Evolutionary conservation across 2,888 invertebrate species (phyloP), one percentile per base, ranked within the genome.

Genomic region (Lasioglossum zephyrum): DNA sequence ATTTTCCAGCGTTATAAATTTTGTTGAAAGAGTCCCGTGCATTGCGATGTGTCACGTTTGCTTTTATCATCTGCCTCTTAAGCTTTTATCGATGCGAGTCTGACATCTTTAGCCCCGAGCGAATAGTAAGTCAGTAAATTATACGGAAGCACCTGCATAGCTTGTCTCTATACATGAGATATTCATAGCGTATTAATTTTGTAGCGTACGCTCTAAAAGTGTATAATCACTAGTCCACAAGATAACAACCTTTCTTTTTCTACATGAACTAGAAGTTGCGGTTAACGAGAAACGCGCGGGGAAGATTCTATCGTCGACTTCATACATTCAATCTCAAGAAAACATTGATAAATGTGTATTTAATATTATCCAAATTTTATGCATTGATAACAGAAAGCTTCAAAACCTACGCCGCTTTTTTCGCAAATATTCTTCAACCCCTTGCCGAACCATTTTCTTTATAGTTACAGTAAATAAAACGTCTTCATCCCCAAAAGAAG

Each of bases 121-220:
- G 78, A 80, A 75, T 77, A 57, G 76, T 77, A 80, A 87, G 84
- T 80, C 84, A 47, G 80, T 84, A 87, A 89, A 89, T 89, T 87
- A 85, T 79, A 85, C 80, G 85, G 84, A 85, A 89, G 85, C 81
- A 84, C 60, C 81, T 44, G 79, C 77, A 77, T 79, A 63, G 73
- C 75, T 66, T 81, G 89, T 82, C 79, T 76, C 72, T 63, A 57
- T 69, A n/a, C 74, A 70, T 47, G 60, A 76, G 80, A 57, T 69
- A 73, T 69, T 81, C 72, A 78, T 81, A 57, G 77, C 39, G 79
- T 82, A 87, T 89, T 89, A 87, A 89, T 89, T 87, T 82, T 77
- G 11, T 41, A 70, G 69, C 39, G 9, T 41, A 70, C 69, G 11
- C 39, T 70, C 69, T 70, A 70, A 70, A 63, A n/a, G 70, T 70